Base-by-base conservation (phyloP, 2,797 vertebrate species). In the Enteromius fasciolatus region DNA sequence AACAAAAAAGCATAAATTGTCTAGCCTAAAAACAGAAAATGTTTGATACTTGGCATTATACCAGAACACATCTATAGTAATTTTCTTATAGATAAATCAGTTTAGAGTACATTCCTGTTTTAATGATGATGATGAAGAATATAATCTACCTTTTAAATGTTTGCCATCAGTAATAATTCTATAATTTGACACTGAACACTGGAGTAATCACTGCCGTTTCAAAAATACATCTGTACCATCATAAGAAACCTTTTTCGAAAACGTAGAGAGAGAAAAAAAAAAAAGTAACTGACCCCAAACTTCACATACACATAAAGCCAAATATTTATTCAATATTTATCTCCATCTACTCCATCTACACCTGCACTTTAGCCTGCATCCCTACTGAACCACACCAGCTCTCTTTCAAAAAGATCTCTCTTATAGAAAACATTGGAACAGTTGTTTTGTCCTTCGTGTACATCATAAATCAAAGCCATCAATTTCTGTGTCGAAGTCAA, bases 401-500 rank as follows among this genome's bases (percentile, higher is more conserved):
- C 28, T 10, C n/a, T 61, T 78, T 69, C 23, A 67, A 46, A 20
- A 48, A 82, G 12, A 67, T 39, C 5, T 63, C 17, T 73, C 15
- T 11, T 36, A 41, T 20, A 64, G 28, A 64, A 52, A 74, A 81
- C 31, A 4, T 76, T 76, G 17, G 9, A 75, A 17, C 10, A 10
- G 52, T 61, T 77, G 6, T 33, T 50, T 36, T 78, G 41, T 78
- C 39, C 75, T 77, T 77, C 59, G 5, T 39, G 64, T 57, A 68
- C 31, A 76, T 72, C 6, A 77, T 76, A 83, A 77, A 83, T 81
- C 81, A 83, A 70, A 59, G 57, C 44, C 81, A 80, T 80, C 72
- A 76, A 61, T 68, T 76, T 83, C 66, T 64, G 48, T 66, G 59
- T 66, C 57, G n/a, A 85, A 76, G 70, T 83, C 85, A 81, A 80